Conservation (phyloP, 1,140 invertebrate genomes). For the Spodoptera litura region DNA sequence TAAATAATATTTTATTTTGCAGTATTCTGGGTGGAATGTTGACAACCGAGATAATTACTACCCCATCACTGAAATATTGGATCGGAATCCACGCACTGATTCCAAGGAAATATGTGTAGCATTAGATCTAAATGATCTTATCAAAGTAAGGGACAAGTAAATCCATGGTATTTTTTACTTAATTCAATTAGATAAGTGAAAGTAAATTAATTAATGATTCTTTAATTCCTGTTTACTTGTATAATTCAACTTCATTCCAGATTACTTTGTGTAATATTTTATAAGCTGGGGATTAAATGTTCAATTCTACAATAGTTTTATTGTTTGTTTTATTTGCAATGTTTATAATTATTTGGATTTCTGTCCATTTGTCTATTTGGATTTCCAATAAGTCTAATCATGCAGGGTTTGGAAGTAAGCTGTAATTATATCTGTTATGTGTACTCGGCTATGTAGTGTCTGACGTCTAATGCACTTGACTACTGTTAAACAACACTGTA, state of each 20-base stretch:
- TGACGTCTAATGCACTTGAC: too few species aligned
- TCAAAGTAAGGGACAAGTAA: constrained; percentile 86
- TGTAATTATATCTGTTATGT: too few species aligned
- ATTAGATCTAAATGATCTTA: constrained; percentile 85
- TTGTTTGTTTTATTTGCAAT: constrained; percentile 35
- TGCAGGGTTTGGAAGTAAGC: too few species aligned
- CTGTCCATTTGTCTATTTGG: too few species aligned
- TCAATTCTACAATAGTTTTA: constrained; percentile 63
- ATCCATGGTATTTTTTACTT: constrained; percentile 71
- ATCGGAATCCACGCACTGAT: constrained; percentile 83
- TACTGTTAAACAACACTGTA: too few species aligned
- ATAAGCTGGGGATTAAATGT: constrained; percentile 82
- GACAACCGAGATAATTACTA: constrained; percentile 89
- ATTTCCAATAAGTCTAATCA: too few species aligned
- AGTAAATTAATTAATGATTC: constrained; percentile 70
- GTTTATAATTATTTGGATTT: background rate
- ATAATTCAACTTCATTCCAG: constrained; percentile 84
- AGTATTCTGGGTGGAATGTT: constrained; percentile 90
- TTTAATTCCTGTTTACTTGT: constrained; percentile 83
- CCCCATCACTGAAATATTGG: constrained; percentile 85
- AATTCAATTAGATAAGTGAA: constrained; percentile 81
- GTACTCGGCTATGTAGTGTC: too few species aligned
- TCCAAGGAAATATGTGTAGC: constrained; percentile 86
- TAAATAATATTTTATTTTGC: constrained; percentile 65
- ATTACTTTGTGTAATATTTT: constrained; percentile 82